Percentiles rank a stretch among this genome's conserved stretches.
These are phyloP conservation scores for Nerophis lumbriciformis DNA, from an alignment of 2,113 vertebrate genomes.

Conservation along the genomic window DNA sequence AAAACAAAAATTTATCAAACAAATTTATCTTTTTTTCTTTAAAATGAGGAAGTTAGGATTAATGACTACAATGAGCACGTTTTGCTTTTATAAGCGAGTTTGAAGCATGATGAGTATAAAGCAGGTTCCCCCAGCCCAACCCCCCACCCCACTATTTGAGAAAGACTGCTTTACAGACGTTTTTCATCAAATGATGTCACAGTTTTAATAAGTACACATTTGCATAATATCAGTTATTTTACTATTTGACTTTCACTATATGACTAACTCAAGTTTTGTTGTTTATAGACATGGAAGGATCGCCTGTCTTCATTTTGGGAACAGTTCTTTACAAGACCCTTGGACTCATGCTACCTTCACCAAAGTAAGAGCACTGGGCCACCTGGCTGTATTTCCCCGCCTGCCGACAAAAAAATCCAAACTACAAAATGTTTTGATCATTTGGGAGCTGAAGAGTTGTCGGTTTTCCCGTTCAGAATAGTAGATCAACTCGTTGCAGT, in stretches of 20 bases:
- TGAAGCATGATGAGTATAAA: too few species aligned
- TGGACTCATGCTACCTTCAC: conserved; percentile 93
- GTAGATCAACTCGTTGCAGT: conserved; percentile 31
- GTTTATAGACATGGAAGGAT: conserved; percentile 86
- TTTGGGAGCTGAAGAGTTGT: conserved; percentile 24
- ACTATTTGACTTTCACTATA: not conserved
- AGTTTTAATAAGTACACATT: too few species aligned
- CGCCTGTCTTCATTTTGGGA: conserved; percentile 94
- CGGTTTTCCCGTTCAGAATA: conserved; percentile 27
- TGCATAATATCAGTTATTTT: too few species aligned
- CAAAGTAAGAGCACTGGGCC: conserved; percentile 79
- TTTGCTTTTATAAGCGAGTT: too few species aligned
- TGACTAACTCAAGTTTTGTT: not conserved
- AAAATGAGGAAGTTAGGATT: too few species aligned
- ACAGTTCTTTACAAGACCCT: conserved; percentile 98
- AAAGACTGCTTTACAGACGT: too few species aligned
- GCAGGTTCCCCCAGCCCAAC: too few species aligned
- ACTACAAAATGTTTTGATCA: conserved; percentile 23
- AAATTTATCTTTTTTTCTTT: too few species aligned
- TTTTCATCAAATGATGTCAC: too few species aligned
- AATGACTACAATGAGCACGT: too few species aligned
- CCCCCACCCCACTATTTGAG: too few species aligned
- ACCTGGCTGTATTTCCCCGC: conserved; percentile 18
- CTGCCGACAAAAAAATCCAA: conserved; percentile 22
- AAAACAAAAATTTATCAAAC: too few species aligned